A percentile compares a stretch with the other conserved stretches of the same genome.
phyloP scores from a whole-genome alignment of 2,113 vertebrate genomes.

The Antigone vipio region DNA sequence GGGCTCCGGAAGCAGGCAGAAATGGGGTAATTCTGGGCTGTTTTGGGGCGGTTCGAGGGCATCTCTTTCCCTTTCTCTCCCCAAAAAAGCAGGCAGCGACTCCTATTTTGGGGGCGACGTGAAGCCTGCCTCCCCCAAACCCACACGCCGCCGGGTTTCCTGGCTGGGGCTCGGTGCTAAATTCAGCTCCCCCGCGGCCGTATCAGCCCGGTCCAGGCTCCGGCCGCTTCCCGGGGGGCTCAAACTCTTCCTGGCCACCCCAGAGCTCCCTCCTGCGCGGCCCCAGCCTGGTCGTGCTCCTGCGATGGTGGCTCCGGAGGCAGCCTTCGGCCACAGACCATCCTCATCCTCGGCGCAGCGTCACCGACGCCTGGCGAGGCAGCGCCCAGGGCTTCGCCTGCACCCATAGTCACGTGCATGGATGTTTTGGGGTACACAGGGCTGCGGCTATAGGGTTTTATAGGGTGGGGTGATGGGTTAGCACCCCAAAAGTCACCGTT shows the following conservation, averaged over 20 bases:
- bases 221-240: background rate
- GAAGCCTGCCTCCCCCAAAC: accelerated
- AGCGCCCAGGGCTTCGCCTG: background rate
- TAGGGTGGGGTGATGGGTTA: accelerated
- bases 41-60: accelerated
- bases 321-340: background rate
- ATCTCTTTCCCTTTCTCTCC: background rate
- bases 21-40: accelerated
- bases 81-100: accelerated
- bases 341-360: background rate
- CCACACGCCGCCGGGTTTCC: background rate
- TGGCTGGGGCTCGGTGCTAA: background rate
- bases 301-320: accelerated
- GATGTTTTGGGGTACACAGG: background rate
- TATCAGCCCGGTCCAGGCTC: background rate
- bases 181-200: background rate
- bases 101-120: background rate
- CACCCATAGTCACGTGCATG: accelerated
- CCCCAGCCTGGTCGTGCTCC: accelerated
- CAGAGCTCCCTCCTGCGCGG: accelerated
- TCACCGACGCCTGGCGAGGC: background rate
- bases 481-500: accelerated
- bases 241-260: background rate
- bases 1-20: background rate
- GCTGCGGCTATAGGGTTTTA: background rate